Base-by-base conservation (phyloP, 2,888 invertebrate species). In the Drosophila differens region DNA sequence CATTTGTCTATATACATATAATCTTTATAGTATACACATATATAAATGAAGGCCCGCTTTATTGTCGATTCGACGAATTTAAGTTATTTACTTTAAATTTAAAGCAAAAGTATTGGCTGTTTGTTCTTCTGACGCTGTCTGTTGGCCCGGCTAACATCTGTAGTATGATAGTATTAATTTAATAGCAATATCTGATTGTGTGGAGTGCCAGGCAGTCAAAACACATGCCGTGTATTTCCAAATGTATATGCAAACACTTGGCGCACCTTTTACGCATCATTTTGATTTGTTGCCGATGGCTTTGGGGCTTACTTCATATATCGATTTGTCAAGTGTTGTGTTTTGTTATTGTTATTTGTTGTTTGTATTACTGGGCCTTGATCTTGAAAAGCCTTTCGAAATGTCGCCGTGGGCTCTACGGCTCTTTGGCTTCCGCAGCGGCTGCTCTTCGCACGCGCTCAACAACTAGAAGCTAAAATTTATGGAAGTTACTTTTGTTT, bases 341-440 rank as follows among this genome's bases (percentile, higher is more conserved):
- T 32, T 49, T 52, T 16, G 57, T 51, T 57, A 37, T 35, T 62
- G 32, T 37, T 62, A 71, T 57, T 73, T 28, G 57, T 10, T 66
- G 19, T 52, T 65, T 64, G 25, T 5, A 55, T 63, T 51, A 49
- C 35, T 70, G 32, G 85, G 84, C 85, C 85, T 86, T 86, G 85
- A 86, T 86, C 85, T 86, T 86, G 85, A 86, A 86, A 86, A 89
- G 89, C 82, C 85, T 86, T 86, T 86, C 85, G 85, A 86, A 89
- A 85, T 89, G 78, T 76, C 83, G 79, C 81, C 80, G 69, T 74
- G 67, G 75, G 75, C 77, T 53, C 54, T 47, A 53, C 35, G 58
- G 60, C 53, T 30, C 4, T 39, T 58, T 64, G 65, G 81, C 81
- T 81, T 81, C 84, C 84, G 84, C 84, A 37, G 82, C 82, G 70